These are phyloP conservation scores for Agapetus fuscipes DNA, from an alignment of 2,888 invertebrate species.

Conservation along the genomic window DNA sequence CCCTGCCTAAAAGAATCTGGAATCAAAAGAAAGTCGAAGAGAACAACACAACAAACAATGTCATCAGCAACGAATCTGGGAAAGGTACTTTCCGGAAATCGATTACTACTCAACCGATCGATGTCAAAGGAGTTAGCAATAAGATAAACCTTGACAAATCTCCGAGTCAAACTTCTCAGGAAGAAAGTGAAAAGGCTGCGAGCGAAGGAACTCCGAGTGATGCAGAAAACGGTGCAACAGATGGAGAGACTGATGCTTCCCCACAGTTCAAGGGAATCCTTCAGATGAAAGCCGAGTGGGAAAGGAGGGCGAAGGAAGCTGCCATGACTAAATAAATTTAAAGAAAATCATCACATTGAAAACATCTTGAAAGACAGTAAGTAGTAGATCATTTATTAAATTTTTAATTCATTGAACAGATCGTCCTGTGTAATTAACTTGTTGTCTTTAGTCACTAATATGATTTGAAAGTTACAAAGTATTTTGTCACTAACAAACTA, in stretches of 20 bases:
- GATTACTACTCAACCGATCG: not conserved
- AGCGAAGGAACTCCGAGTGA: slow-evolving; percentile 16
- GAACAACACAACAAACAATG: too few species aligned
- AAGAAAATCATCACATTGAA: not conserved
- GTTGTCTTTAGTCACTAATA: too few species aligned
- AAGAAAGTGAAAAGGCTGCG: slow-evolving; percentile 39
- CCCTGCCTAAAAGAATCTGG: slow-evolving; percentile 30
- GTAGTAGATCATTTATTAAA: not conserved
- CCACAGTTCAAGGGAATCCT: slow-evolving; percentile 62
- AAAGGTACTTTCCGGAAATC: not conserved
- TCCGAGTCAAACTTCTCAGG: not conserved
- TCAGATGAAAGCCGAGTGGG: slow-evolving; percentile 69
- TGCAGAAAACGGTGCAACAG: slow-evolving; percentile 29
- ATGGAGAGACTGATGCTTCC: slow-evolving; percentile 36
- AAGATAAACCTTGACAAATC: not conserved
- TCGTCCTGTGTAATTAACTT: too few species aligned
- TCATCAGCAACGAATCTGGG: not conserved
- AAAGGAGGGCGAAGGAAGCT: slow-evolving; percentile 62
- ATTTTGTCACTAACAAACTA: too few species aligned
- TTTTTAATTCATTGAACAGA: too few species aligned
- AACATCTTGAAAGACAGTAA: not conserved
- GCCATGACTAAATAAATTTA: slow-evolving; percentile 48
- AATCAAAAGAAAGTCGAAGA: slow-evolving; percentile 24
- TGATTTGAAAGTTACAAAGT: too few species aligned
- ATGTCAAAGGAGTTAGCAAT: not conserved